A percentile compares a stretch with the other conserved stretches of the same genome.
Conservation (phyloP, 2,888 invertebrate species). For the Unio pictorum region DNA sequence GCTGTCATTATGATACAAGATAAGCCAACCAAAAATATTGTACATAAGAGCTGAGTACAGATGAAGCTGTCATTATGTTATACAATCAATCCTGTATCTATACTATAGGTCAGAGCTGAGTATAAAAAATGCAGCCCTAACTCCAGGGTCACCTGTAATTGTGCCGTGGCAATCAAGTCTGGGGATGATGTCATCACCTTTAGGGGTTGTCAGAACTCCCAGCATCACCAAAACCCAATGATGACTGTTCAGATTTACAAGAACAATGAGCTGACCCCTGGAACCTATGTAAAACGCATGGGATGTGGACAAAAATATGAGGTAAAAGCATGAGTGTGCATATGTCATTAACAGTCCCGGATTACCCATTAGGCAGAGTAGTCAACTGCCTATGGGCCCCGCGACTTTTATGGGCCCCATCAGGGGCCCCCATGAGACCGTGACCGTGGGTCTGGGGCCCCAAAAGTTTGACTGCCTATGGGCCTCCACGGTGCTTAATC, state of each 20-base stretch:
- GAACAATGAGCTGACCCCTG: constrained; percentile 52
- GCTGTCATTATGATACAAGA: not conserved
- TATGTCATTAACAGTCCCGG: too few species aligned
- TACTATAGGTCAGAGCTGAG: constrained; percentile 37
- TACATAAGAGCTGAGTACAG: constrained; percentile 41
- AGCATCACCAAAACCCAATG: too few species aligned
- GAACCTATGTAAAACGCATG: constrained; percentile 42
- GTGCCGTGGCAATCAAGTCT: constrained; percentile 51
- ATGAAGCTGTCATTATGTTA: not conserved
- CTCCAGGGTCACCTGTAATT: constrained; percentile 46
- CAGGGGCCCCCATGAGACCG: too few species aligned
- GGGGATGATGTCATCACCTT: constrained; percentile 59
- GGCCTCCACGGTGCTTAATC: too few species aligned
- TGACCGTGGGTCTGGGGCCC: too few species aligned
- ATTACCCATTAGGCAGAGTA: too few species aligned
- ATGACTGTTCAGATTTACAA: constrained; percentile 52
- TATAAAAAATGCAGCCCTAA: constrained; percentile 38
- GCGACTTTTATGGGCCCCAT: too few species aligned
- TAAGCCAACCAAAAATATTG: not conserved
- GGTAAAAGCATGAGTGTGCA: constrained; percentile 18
- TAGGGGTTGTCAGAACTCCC: constrained; percentile 36
- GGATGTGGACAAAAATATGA: constrained; percentile 59
- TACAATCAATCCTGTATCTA: not conserved
- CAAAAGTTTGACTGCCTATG: too few species aligned
- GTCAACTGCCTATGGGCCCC: too few species aligned